Base-by-base conservation (phyloP, 2,797 vertebrate species). In the Choloepus didactylus region DNA sequence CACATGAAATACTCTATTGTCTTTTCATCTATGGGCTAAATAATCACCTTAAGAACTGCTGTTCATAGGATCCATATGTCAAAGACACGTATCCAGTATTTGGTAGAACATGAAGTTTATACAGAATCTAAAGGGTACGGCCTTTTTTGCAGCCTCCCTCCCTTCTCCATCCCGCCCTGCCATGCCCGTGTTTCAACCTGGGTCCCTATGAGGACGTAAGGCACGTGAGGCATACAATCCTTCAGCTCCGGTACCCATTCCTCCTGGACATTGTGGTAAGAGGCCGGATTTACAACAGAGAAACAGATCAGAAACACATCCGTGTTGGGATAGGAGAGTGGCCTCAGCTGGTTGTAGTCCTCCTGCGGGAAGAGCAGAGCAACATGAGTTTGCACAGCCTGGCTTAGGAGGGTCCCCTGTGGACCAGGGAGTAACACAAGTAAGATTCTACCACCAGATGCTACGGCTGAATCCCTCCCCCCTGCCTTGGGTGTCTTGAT, bases 271-370 rank as follows among this genome's bases (percentile, higher is more conserved):
- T 99, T 99, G 98, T 99, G 99, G 96, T 99, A 99, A 0, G 99
- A 99, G 84, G 99, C 99, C 2, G 99, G 99, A 89, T 99, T 99
- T 31, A 99, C 99, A 35, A 99, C 99, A 0, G 99, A 99, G 98
- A 99, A 99, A 96, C 99, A 99, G 98, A 99, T 99, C 95, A 99
- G 97, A 96, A 99, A 99, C 84, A 99, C 99, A 0, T 99, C 99
- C 0, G 99, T 99, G 98, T 99, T 99, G 97, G 99, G 98, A 95
- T 99, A 99, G 91, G 99, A 99, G 85, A 99, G 98, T 0, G 99
- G 99, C 62, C 99, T 98, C 91, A 99, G 98, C 97, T 99, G 99
- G 97, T 99, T 99, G 97, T 99, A 99, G 96, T 99, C 99, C 97
- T 99, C 99, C 99, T 99, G 97, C 29, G 94, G 87, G 87, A 59